phyloP scores from a whole-genome alignment of 2,797 vertebrate species.

The Dicrostonyx torquatus region DNA sequence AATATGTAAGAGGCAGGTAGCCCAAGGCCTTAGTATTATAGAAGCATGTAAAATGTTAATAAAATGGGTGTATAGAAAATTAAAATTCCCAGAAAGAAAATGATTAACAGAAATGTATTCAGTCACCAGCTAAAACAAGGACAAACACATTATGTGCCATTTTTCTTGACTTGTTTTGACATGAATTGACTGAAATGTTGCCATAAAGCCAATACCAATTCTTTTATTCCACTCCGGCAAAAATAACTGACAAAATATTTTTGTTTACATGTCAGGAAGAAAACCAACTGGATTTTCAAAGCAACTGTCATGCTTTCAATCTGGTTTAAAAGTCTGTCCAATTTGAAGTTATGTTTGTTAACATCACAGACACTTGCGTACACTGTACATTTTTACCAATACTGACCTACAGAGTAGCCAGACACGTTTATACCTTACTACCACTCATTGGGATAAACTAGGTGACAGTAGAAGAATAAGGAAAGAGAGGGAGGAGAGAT shows the following conservation, averaged over 20 bases:
- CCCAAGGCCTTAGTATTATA: not conserved
- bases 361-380: constrained; percentile 13
- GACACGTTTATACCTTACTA: not conserved
- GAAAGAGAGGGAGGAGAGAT: too few species aligned
- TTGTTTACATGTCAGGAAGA: constrained; percentile 6
- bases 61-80: not conserved
- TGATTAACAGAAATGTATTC: constrained; percentile 40
- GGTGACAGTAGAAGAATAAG: not conserved
- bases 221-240: constrained; percentile 33
- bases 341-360: constrained; percentile 29
- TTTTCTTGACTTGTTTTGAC: constrained; percentile 43
- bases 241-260: not conserved
- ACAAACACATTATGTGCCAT: not conserved
- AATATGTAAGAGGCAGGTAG: not conserved
- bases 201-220: not conserved
- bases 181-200: constrained; percentile 16
- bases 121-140: not conserved
- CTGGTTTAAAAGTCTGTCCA: constrained; percentile 26
- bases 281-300: constrained; percentile 34
- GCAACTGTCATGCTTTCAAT: not conserved
- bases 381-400: not conserved
- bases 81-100: constrained; percentile 46
- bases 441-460: not conserved
- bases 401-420: not conserved
- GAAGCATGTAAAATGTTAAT: not conserved